phyloP scores from a whole-genome alignment of 2,797 vertebrate genomes.

The Peromyscus nudipes region DNA sequence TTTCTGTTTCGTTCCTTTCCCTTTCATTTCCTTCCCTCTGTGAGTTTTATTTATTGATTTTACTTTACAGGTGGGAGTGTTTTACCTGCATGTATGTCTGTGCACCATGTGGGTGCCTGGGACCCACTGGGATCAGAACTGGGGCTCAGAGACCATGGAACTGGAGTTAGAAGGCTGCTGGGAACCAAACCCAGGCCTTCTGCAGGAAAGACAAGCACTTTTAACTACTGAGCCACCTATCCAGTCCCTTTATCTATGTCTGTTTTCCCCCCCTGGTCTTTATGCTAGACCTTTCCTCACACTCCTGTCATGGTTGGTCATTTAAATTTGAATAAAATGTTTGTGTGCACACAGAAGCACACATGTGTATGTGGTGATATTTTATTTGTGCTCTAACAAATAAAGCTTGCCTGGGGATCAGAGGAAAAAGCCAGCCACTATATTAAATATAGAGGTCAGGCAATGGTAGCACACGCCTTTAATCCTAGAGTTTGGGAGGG shows the following conservation, averaged over 20 bases:
- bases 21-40: background rate
- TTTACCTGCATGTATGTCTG: background rate
- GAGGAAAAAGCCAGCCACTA: too few species aligned
- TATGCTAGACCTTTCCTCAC: background rate
- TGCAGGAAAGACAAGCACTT: background rate
- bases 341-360: background rate
- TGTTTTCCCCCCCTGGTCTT: background rate
- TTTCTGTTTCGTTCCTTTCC: background rate
- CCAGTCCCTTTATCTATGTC: conserved; percentile 1
- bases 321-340: background rate
- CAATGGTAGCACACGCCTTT: too few species aligned
- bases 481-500: too few species aligned
- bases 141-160: background rate
- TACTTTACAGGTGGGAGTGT: background rate
- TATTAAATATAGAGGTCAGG: too few species aligned
- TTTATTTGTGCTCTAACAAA: too few species aligned
- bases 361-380: background rate
- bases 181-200: background rate
- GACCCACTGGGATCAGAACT: background rate
- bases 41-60: background rate
- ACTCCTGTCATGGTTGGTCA: background rate
- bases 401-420: too few species aligned
- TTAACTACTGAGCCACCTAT: background rate
- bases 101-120: background rate
- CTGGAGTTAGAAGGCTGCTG: background rate